Evolutionary conservation across 1,140 invertebrate species (phyloP), one percentile per base, ranked within the genome.

Genomic region (Hypothenemus hampei): DNA sequence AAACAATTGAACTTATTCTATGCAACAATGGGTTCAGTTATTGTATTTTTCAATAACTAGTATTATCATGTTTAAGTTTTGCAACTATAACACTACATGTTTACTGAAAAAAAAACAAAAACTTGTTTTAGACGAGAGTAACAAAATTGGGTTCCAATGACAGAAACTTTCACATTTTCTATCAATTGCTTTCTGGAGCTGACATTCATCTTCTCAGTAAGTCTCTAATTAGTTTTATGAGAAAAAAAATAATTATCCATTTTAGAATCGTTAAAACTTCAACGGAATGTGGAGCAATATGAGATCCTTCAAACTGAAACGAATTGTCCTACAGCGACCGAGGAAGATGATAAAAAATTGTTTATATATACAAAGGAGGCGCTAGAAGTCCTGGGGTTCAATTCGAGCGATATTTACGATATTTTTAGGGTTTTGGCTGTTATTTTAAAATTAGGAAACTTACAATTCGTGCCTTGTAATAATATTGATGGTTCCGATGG

Each of bases 161-260:
- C 72, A 77, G 89, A 61, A 93, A 92, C 73, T 93, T 93, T 75
- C 90, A 93, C 73, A 87, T 92, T 64, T 91, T 93, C 73, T 93
- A 93, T 73, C 88, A 91, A 70, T 74, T 92, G 58, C 74, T 91
- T 49, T 80, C 83, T 49, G 85, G 85, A 53, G 87, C 86, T 40
- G 88, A 91, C 69, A 81, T 86, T 19, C 83, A 85, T 50, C 75
- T 89, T 50, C 76, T 87, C 59, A 88, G 86, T 88, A 75, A 81
- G 79, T 79, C 22, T 11, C 10, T 43, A 21, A 23, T 10, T 21
- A 21, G 3, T 43, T 43, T 43, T 21, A 37, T 10, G 16, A 33
- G 5, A 45, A 11, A 20, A 23, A 36, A 47, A 16, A 7, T 37
- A 2, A 6, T 43, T 43, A 4, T 36, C 36, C 0, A 45, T 21